Evolutionary conservation across 2,113 vertebrate genomes (phyloP).

Genomic region (Gyps fulvus): DNA sequence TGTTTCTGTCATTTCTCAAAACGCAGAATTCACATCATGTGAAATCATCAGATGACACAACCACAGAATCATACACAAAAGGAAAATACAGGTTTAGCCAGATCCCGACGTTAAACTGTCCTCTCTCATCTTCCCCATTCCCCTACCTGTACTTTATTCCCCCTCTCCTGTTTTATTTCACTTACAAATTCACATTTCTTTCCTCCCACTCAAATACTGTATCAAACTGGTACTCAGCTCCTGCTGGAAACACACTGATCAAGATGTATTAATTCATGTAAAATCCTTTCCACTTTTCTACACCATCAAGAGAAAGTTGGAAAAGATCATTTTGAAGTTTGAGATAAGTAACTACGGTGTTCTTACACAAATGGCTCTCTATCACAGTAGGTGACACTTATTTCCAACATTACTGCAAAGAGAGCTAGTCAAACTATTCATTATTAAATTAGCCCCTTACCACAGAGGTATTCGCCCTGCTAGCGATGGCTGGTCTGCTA

Average conservation of each 20-base stretch:
- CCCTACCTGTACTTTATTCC: neutral
- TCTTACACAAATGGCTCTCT: neutral
- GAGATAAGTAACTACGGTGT: neutral
- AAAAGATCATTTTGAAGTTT: neutral
- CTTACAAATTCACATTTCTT: neutral
- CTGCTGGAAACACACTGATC: neutral
- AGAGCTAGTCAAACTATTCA: neutral
- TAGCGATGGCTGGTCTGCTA: neutral
- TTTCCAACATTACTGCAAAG: neutral
- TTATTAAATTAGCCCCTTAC: neutral
- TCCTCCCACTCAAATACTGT: neutral
- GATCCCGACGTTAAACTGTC: accelerated
- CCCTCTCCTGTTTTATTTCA: neutral
- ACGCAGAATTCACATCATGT: neutral
- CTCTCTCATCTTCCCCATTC: neutral
- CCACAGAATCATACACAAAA: neutral
- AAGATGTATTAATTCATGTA: neutral
- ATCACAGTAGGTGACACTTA: neutral
- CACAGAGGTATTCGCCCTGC: neutral
- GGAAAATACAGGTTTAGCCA: neutral
- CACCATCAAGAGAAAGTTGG: neutral
- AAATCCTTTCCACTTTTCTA: neutral
- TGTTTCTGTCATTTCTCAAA: neutral
- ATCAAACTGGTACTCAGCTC: neutral
- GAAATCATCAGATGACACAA: neutral